phyloP scores from a whole-genome alignment of 1,140 invertebrate species.

The Drosophila parvula region DNA sequence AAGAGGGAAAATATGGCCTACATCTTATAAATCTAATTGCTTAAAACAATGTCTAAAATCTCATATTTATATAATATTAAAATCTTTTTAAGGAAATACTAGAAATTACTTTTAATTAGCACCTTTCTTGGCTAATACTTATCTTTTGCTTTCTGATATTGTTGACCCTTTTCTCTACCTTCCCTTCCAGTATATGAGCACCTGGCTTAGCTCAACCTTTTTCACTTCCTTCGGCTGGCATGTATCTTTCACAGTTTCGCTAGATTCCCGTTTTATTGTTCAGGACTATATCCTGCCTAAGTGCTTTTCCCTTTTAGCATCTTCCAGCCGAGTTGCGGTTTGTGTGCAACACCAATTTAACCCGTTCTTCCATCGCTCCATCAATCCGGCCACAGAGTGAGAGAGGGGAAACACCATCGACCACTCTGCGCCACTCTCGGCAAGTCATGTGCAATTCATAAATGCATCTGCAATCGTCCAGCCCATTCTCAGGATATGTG shows the following conservation, averaged over 20 bases:
- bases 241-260: not conserved
- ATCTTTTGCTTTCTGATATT: not conserved
- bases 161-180: too few species aligned
- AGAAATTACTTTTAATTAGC: too few species aligned
- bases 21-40: too few species aligned
- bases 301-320: slow-evolving; percentile 33
- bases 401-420: slow-evolving; percentile 19
- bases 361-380: slow-evolving; percentile 2
- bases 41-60: too few species aligned
- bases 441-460: slow-evolving; percentile 53
- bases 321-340: slow-evolving; percentile 28
- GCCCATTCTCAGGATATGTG: slow-evolving; percentile 41
- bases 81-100: too few species aligned
- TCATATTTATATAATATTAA: too few species aligned
- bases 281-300: slow-evolving; percentile 9
- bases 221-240: not conserved
- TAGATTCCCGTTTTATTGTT: slow-evolving; percentile 2
- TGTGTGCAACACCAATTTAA: slow-evolving; percentile 21
- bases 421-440: slow-evolving; percentile 42
- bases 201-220: not conserved
- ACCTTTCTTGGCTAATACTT: too few species aligned
- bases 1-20: too few species aligned
- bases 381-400: slow-evolving; percentile 17
- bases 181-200: not conserved
- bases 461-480: slow-evolving; percentile 55